Conservation (phyloP, 2,888 invertebrate genomes). For the Eupithecia vulgata region DNA sequence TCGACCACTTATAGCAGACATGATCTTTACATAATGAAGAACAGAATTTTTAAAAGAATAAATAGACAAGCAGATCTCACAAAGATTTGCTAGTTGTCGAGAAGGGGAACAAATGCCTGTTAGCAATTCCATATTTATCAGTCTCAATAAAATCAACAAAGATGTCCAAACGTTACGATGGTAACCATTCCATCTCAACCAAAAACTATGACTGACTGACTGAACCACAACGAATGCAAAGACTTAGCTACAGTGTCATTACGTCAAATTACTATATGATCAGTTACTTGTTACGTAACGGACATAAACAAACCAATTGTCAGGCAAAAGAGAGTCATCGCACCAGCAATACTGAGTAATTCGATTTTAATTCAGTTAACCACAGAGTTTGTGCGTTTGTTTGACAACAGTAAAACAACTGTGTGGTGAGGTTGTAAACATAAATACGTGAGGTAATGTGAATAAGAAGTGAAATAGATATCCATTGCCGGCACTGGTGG, state of each 20-base stretch:
- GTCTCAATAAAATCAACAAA: neutral
- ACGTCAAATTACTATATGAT: constrained; percentile 15
- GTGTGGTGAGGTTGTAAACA: constrained; percentile 12
- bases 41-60: neutral
- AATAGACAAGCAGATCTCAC: neutral
- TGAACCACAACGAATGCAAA: neutral
- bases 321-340: constrained; percentile 35
- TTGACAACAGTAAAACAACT: constrained; percentile 20
- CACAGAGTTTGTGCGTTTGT: constrained; percentile 25
- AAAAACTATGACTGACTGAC: neutral
- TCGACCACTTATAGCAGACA: neutral
- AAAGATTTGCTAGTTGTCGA: neutral
- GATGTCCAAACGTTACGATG: neutral
- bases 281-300: constrained; percentile 23
- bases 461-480: constrained; percentile 21
- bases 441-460: constrained; percentile 12
- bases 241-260: constrained; percentile 4
- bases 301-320: constrained; percentile 33
- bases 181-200: neutral
- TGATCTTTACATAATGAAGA: neutral
- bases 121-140: neutral
- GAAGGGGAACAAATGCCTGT: neutral
- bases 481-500: neutral
- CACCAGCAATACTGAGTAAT: constrained; percentile 40
- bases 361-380: constrained; percentile 43